Conservation (phyloP, 2,888 invertebrate genomes). For the Cyclophora albipunctata region DNA sequence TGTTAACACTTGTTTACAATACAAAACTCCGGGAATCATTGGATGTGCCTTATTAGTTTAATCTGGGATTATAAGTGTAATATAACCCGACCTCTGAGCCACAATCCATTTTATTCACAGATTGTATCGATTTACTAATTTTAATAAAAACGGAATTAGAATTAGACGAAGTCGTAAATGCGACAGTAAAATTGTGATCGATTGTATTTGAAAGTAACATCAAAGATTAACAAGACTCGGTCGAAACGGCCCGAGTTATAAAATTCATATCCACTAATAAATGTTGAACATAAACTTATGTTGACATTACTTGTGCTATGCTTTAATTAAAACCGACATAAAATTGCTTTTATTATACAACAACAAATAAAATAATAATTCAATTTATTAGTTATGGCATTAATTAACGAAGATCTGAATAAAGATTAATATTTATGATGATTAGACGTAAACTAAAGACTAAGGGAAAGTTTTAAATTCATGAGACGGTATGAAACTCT, state of each 20-base stretch:
- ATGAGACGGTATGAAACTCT: too few species aligned
- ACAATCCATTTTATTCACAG: too few species aligned
- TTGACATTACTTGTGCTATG: constrained; percentile 13
- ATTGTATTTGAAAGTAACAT: constrained; percentile 32
- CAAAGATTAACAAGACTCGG: constrained; percentile 18
- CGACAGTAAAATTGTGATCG: constrained; percentile 39
- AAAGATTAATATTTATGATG: too few species aligned
- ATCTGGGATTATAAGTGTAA: too few species aligned
- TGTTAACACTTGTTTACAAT: constrained; percentile 29
- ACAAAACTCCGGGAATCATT: too few species aligned
- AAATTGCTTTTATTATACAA: background rate
- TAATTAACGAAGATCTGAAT: too few species aligned
- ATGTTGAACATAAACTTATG: constrained; percentile 25
- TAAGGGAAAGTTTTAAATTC: too few species aligned
- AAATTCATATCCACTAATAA: constrained; percentile 32
- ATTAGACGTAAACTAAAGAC: too few species aligned
- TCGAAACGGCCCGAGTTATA: constrained; percentile 24
- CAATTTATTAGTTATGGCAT: background rate
- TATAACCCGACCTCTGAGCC: too few species aligned
- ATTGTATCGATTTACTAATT: too few species aligned
- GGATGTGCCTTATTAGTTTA: too few species aligned
- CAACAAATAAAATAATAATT: constrained; percentile 5
- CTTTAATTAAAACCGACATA: constrained; percentile 13
- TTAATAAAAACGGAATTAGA: too few species aligned
- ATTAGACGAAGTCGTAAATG: constrained; percentile 29